phyloP scores from a whole-genome alignment of 2,888 invertebrate species.

The Sarcophaga variegata region DNA sequence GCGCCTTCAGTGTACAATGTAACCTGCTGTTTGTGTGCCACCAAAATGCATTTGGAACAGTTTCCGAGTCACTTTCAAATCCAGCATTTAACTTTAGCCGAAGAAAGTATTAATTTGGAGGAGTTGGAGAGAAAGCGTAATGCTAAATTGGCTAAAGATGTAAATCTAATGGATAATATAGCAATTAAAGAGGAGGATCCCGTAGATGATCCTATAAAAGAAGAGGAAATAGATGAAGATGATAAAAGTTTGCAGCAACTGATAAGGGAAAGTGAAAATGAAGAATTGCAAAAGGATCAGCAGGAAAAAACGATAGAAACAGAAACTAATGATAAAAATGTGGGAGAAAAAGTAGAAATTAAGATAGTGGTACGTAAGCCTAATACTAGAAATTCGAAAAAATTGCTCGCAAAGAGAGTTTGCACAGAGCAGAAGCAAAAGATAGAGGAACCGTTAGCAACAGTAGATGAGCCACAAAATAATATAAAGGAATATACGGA shows the following conservation, averaged over 20 bases:
- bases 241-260: constrained; percentile 49
- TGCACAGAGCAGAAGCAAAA: constrained; percentile 1
- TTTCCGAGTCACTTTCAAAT: constrained; percentile 75
- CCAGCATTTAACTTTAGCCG: constrained; percentile 62
- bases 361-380: constrained; percentile 38
- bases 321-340: not conserved
- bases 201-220: constrained; percentile 67
- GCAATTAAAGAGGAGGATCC: constrained; percentile 60
- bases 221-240: constrained; percentile 49
- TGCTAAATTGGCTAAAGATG: constrained; percentile 32
- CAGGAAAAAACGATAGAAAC: not conserved
- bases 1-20: constrained; percentile 74
- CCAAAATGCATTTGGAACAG: constrained; percentile 71
- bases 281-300: not conserved
- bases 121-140: constrained; percentile 44
- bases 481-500: no score
- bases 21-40: constrained; percentile 74
- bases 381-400: constrained; percentile 48
- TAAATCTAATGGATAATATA: constrained; percentile 40
- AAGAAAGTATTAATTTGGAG: constrained; percentile 53
- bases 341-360: constrained; percentile 24
- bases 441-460: not conserved
- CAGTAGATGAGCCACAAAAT: not conserved
- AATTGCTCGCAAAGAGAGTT: not conserved
- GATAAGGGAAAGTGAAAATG: constrained; percentile 32